phyloP scores from a whole-genome alignment of 2,888 invertebrate species.

The Nomada fabriciana region DNA sequence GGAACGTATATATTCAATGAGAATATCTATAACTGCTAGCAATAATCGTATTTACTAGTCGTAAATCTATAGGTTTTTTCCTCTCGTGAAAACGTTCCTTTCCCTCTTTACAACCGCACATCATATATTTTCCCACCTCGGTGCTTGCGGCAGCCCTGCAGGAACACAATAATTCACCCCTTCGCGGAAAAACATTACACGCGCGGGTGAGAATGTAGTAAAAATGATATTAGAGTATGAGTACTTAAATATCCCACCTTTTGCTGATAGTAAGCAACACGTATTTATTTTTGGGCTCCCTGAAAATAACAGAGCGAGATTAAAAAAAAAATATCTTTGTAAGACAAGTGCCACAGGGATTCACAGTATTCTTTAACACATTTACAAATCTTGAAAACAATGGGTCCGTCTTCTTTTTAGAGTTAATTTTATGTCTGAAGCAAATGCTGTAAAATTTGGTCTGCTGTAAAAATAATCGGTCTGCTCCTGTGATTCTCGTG shows the following conservation, averaged over 20 bases:
- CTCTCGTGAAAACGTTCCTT: conserved; percentile 5
- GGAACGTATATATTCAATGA: neutral
- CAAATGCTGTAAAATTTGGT: too few species aligned
- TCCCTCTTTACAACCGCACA: conserved; percentile 24
- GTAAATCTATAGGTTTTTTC: conserved; percentile 17
- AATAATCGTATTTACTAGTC: conserved; percentile 13
- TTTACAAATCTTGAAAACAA: too few species aligned
- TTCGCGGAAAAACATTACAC: conserved; percentile 11
- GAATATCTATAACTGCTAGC: neutral
- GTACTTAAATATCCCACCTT: conserved; percentile 9
- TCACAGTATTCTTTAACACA: too few species aligned
- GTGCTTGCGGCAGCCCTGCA: conserved; percentile 15
- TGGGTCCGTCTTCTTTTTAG: too few species aligned
- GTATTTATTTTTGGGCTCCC: neutral
- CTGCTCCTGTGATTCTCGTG: too few species aligned
- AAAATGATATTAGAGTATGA: neutral
- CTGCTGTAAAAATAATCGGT: too few species aligned
- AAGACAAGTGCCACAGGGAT: too few species aligned
- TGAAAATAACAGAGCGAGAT: too few species aligned
- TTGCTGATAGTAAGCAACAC: neutral
- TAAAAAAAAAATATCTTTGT: too few species aligned
- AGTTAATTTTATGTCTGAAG: too few species aligned
- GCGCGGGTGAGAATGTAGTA: neutral
- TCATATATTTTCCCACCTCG: conserved; percentile 25
- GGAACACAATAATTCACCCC: conserved; percentile 21